These are phyloP conservation scores for Drosophila neotestacea DNA, from an alignment of 2,888 invertebrate species.

Conservation along the genomic window DNA sequence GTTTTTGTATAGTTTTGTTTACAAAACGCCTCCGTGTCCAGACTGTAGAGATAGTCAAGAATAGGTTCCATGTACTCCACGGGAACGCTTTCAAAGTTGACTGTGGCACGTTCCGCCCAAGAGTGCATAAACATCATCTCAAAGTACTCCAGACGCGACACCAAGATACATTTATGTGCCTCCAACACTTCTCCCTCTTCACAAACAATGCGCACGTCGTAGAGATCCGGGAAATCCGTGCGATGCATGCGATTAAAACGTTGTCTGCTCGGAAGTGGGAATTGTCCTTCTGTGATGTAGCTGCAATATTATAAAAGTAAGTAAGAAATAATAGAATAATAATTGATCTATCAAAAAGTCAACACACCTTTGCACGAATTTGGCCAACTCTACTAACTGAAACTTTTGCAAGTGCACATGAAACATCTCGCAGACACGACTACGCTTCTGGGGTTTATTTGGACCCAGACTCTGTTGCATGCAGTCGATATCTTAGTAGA, in stretches of 20 bases:
- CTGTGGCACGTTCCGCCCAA: conserved; percentile 87
- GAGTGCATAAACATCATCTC: conserved; percentile 92
- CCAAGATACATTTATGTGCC: conserved; percentile 93
- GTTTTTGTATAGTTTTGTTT: conserved; percentile 89
- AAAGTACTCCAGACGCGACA: conserved; percentile 93
- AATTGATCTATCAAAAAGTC: neutral
- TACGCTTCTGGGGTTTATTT: conserved; percentile 56
- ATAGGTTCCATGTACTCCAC: conserved; percentile 87
- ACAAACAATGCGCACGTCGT: conserved; percentile 88
- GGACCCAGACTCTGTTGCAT: conserved; percentile 81
- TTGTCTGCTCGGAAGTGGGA: conserved; percentile 58
- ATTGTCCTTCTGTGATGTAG: conserved; percentile 57
- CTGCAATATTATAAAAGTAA: conserved; percentile 19
- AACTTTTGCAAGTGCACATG: conserved; percentile 78
- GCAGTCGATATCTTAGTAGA: conserved; percentile 80
- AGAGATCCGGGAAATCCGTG: conserved; percentile 86
- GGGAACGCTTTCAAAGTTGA: conserved; percentile 82
- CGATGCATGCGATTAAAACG: conserved; percentile 86
- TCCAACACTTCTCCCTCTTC: conserved; percentile 86
- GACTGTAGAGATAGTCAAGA: conserved; percentile 91
- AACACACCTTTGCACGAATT: conserved; percentile 73
- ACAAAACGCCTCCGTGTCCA: conserved; percentile 87
- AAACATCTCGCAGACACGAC: conserved; percentile 74
- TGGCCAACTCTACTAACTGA: conserved; percentile 78
- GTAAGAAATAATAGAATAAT: too few relatives aligned